A percentile compares a stretch with the other conserved stretches of the same genome.
Evolutionary conservation across 2,797 vertebrate species (phyloP).

Genomic region (Alauda arvensis): DNA sequence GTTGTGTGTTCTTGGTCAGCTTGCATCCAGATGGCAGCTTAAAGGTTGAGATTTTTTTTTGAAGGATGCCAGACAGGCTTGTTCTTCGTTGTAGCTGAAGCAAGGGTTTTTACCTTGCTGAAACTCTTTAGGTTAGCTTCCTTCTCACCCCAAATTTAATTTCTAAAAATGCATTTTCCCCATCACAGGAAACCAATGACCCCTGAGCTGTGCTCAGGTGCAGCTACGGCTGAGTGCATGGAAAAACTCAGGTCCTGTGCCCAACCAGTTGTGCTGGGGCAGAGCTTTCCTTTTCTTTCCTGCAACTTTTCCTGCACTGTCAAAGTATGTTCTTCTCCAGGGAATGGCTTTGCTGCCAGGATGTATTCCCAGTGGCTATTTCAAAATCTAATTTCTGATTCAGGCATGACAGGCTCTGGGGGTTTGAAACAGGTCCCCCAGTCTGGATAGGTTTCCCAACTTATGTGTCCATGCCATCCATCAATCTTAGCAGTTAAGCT

Average conservation of each 20-base stretch:
- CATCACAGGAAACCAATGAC: neutral
- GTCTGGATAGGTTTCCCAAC: neutral
- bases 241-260: neutral
- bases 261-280: accelerated
- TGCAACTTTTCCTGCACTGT: neutral
- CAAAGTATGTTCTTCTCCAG: neutral
- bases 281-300: neutral
- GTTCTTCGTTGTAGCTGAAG: neutral
- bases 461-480: neutral
- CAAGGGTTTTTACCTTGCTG: neutral
- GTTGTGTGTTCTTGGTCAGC: neutral
- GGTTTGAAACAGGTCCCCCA: neutral
- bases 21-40: neutral
- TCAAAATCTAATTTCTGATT: neutral
- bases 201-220: too few relatives aligned
- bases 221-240: accelerated
- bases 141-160: neutral
- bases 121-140: neutral
- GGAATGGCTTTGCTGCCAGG: neutral
- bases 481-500: neutral
- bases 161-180: neutral
- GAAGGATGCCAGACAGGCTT: neutral
- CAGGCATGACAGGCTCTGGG: neutral
- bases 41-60: neutral
- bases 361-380: neutral